phyloP scores from a whole-genome alignment of 2,888 invertebrate species.

The Chrysomela aeneicollis region DNA sequence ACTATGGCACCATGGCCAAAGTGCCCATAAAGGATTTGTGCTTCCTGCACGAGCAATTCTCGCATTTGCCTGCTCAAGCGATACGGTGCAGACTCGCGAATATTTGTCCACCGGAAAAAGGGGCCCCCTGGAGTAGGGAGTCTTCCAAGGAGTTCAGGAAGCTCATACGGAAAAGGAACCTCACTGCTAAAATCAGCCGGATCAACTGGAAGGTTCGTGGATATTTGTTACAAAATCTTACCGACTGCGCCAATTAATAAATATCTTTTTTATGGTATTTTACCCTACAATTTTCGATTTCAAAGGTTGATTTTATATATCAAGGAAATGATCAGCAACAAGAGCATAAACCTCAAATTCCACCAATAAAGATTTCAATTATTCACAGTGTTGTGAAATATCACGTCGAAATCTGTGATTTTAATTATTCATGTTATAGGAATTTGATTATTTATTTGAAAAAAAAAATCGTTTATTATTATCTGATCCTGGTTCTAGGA shows the following conservation, averaged over 20 bases:
- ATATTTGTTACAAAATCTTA: neutral
- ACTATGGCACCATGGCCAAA: constrained; percentile 66
- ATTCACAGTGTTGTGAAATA: too few species aligned
- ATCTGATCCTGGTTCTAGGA: too few species aligned
- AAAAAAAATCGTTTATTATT: too few species aligned
- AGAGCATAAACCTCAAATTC: too few species aligned
- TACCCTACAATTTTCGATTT: neutral
- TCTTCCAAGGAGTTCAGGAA: constrained; percentile 60
- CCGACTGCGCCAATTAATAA: neutral
- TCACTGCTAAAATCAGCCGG: constrained; percentile 59
- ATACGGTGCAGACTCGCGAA: constrained; percentile 64
- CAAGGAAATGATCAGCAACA: too few species aligned
- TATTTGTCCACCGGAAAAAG: constrained; percentile 59
- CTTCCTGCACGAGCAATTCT: constrained; percentile 61
- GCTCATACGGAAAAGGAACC: constrained; percentile 55
- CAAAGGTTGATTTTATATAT: too few species aligned
- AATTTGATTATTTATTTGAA: too few species aligned
- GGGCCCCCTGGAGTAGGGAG: constrained; percentile 63
- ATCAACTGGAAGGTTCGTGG: constrained; percentile 49
- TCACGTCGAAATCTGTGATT: too few species aligned
- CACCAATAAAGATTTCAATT: too few species aligned
- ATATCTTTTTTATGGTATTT: neutral
- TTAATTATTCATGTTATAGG: too few species aligned
- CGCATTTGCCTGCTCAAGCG: constrained; percentile 63
- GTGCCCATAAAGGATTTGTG: constrained; percentile 53